A percentile compares a stretch with the other conserved stretches of the same genome.
These are phyloP conservation scores for Erpornis zantholeuca DNA, from an alignment of 2,113 vertebrate species.

Conservation along the genomic window DNA sequence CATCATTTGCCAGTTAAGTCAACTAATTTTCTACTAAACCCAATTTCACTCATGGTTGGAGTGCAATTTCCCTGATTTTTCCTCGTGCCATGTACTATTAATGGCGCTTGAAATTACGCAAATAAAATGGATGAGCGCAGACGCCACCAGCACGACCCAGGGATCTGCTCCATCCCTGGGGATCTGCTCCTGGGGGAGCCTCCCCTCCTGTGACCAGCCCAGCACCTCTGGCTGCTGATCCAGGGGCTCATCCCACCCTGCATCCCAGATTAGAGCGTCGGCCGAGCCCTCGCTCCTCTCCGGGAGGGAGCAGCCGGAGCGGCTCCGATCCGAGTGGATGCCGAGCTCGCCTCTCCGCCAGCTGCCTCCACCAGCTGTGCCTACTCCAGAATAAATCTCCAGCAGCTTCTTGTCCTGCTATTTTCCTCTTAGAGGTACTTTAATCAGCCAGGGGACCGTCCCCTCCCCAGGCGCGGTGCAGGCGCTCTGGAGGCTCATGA, in stretches of 20 bases:
- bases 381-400: conserved; percentile 3
- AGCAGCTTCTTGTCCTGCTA: conserved; percentile 12
- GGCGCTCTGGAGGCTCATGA: conserved; percentile 7
- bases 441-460: background rate
- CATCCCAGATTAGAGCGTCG: fast-evolving
- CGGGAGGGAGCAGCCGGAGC: background rate
- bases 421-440: conserved; percentile 15
- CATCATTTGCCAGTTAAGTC: conserved; percentile 76
- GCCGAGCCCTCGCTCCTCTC: background rate
- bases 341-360: background rate
- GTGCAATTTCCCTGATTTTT: conserved; percentile 65
- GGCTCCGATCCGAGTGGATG: background rate
- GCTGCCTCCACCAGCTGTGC: conserved; percentile 66
- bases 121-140: conserved; percentile 62
- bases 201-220: background rate
- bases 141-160: background rate
- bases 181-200: background rate
- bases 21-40: conserved; percentile 78
- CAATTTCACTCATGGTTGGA: conserved; percentile 78
- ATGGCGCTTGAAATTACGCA: conserved; percentile 75
- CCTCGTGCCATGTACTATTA: conserved; percentile 69
- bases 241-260: background rate
- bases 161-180: background rate
- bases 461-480: background rate
- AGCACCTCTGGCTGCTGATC: background rate